phyloP scores from a whole-genome alignment of 2,113 vertebrate species.

The Varanus komodoensis region DNA sequence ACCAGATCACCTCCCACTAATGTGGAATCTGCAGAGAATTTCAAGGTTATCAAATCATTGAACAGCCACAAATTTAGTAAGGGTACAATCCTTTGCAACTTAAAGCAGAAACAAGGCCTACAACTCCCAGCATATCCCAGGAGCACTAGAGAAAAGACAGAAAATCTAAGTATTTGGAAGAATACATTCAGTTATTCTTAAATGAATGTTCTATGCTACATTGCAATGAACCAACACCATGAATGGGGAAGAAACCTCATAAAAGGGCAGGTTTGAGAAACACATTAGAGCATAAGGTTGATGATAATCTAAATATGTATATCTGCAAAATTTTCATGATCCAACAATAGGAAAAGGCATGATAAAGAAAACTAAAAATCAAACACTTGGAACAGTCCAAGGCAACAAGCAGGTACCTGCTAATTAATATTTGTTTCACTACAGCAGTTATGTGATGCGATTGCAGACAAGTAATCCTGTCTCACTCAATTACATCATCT shows the following conservation, averaged over 20 bases:
- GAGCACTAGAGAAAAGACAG: constrained; percentile 26
- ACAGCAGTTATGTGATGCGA: constrained; percentile 64
- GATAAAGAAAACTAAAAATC: constrained; percentile 47
- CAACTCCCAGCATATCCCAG: no score
- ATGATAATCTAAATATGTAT: neutral
- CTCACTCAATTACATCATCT: constrained; percentile 71
- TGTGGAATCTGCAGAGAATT: constrained; percentile 43
- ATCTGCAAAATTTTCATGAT: constrained; percentile 42
- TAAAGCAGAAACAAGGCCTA: no score
- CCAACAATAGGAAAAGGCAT: constrained; percentile 46
- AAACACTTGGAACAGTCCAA: constrained; percentile 53
- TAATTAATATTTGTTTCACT: constrained; percentile 80
- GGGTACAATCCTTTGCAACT: no score
- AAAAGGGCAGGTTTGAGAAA: neutral
- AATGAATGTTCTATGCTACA: constrained; percentile 14
- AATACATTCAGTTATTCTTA: neutral
- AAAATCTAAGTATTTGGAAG: constrained; percentile 30
- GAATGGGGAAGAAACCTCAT: constrained; percentile 28
- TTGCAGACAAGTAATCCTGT: constrained; percentile 65
- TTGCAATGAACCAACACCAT: constrained; percentile 25
- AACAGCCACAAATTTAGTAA: constrained; percentile 32
- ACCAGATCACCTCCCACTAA: no score
- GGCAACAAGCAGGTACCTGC: constrained; percentile 63
- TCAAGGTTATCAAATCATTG: constrained; percentile 45
- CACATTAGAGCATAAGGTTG: neutral